Evolutionary conservation across 37 sponge, comb jelly and placozoan species (phyloP), one percentile per base, ranked within the genome.

Genomic region (Spongilla lacustris): DNA sequence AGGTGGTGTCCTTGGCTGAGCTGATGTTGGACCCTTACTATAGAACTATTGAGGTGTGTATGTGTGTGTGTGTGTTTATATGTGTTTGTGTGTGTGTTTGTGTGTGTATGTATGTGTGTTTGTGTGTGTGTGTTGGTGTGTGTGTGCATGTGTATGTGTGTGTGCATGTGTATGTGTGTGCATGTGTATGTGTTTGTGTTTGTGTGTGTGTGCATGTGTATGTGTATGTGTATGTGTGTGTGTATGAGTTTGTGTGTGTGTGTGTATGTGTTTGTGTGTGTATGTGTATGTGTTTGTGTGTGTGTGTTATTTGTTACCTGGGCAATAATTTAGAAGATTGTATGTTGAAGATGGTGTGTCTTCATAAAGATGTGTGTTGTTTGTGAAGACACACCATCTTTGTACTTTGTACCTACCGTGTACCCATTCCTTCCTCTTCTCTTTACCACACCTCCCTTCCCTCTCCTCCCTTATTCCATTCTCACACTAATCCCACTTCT

Each of bases 11-110:
- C 5, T 85, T 97, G 31, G 89, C 98, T 21, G 87, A 97, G 79
- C 74, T 97, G 31, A 78, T 97, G 80, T 41, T 95, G 67, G 98
- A 97, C 66, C 94, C 98, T 1, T 93, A 86, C 71, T 97, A 97
- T 73, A 81, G 98, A 21, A 97, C 97, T n/a, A 85, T 94, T 0
- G 82, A 94, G 89, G 94, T 93, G 36, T 22, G 92, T 69, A 68
- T 66, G 31, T 26, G 36, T 27, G 66, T 79, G 50, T 79, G 26
- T n/a, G 66, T 37, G 50, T 50, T 10, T 8, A 46, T 46, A 8
- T 46, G 46, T 46, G 46, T 46, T 4, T 46, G 46, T 46, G 8
- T 46, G 46, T 8, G 46, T 32, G 76, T 75, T 3, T 32, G 2
- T 33, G 31, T 32, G 35, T 75, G 26, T 70, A 11, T 70, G 71